Evolutionary conservation across 2,113 vertebrate species (phyloP), one percentile per base, ranked within the genome.

Genomic region (Rhegmatorhina hoffmannsi): DNA sequence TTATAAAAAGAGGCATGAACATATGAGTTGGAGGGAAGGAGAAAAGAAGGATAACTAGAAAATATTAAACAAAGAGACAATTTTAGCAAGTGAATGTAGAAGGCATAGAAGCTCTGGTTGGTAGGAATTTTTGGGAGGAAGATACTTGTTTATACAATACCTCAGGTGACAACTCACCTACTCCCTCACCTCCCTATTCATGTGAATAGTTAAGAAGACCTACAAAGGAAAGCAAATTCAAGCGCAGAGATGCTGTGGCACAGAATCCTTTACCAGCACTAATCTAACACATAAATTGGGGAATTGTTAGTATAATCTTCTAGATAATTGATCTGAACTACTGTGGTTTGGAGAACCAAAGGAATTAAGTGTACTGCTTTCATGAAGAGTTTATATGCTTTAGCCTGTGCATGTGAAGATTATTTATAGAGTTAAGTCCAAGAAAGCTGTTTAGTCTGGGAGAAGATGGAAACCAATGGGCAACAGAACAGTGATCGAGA

Each of bases 401-500:
- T 56, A 75, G 68, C 46, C 69, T 38, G 44, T 46, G 73, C 49
- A 82, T 38, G 53, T 68, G 69, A 68, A 82, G 80, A 52, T 87
- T 89, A 91, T 92, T 95, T 95, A 94, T 21, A 58, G 50, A 89
- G 69, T 40, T 62, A 76, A 89, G 38, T 34, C 84, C 69, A 87
- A 79, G 58, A 76, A 82, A 91, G 28, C 49, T 95, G 89, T 96
- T 96, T 92, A 89, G 89, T 94, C 95, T 97, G 56, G 59, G 73
- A 55, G 38, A 78, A 87, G 38, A 91, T 75, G 66, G 91, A 87
- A 94, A 74, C 36, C 53, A 50, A 24, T 38, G 52, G 74, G n/a
- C 77, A 91, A 79, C 69, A 79, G 68, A 95, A 60, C 47, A 92
- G 52, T 0, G 36, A 89, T 52, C 0, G 3, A 94, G 94, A 85